Evolutionary conservation across 2,888 invertebrate species (phyloP), one percentile per base, ranked within the genome.

Genomic region (Dynastes grantii): DNA sequence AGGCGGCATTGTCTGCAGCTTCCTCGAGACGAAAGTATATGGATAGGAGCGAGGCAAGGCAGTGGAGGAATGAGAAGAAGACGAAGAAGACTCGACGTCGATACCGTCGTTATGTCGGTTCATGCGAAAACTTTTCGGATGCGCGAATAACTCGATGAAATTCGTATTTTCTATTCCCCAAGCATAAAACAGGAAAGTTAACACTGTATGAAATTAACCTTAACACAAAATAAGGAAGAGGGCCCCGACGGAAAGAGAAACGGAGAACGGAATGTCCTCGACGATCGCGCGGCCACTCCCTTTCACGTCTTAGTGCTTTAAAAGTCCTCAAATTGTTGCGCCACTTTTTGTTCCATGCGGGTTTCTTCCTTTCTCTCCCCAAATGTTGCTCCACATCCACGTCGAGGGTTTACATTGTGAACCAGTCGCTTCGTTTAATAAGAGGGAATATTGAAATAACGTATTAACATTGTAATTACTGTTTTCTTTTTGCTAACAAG

Each of bases 191-290:
- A 83, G 82, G 83, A 84, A 85, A 86, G 85, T 85, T 85, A 82
- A 83, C 83, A 82, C 83, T 82, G 84, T 85, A 84, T 84, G 83
- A 85, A 86, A 85, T 85, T 85, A 85, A 86, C 84, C 84, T 84
- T 83, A 81, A 75, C 79, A 82, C 68, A 53, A 51, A 13, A 68
- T 32, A 81, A 79, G 81, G 77, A 68, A 45, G 45, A 55, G 55
- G 65, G 55, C 65, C 5, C n/a, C 22, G 55, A 22, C 55, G 55
- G 22, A 22, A 58, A 51, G 16, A 51, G 27, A 68, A 40, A 51
- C 29, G 49, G 55, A 32, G 40, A 45, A 58, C 77, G 58, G 68
- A 68, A 77, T 77, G 77, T 77, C 67, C 68, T 16, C 67, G 45
- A 68, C 68, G 29, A 68, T 58, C 45, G 40, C 22, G 45, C 55